phyloP scores from a whole-genome alignment of 2,888 invertebrate species.

The Lithophane leautieri region DNA sequence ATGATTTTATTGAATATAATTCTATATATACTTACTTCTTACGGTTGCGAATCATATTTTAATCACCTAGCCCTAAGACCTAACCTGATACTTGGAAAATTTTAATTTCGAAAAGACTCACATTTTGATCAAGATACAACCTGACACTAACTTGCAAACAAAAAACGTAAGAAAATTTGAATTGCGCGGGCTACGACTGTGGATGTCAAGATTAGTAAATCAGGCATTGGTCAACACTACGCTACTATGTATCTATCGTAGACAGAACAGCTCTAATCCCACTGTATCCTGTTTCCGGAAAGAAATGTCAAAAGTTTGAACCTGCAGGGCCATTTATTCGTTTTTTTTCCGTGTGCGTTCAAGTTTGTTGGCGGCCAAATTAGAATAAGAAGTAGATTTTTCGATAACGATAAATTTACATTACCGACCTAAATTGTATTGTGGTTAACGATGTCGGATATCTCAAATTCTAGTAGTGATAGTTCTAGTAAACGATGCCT shows the following conservation, averaged over 20 bases:
- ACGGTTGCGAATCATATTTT: no score
- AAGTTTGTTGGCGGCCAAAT: background rate
- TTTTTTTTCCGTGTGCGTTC: background rate
- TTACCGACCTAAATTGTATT: background rate
- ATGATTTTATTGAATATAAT: no score
- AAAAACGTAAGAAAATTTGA: no score
- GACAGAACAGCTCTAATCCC: slow-evolving; percentile 10
- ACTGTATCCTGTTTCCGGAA: background rate
- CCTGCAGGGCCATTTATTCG: background rate
- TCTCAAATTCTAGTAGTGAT: background rate
- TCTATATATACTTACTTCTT: no score
- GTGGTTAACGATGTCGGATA: slow-evolving; percentile 17
- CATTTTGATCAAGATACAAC: no score
- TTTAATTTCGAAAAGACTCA: no score
- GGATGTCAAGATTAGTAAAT: no score
- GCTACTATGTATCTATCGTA: background rate
- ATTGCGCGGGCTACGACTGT: no score
- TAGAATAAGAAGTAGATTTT: background rate
- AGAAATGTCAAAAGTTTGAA: background rate
- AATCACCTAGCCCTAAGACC: no score
- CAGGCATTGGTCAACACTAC: background rate
- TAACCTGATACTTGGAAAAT: no score
- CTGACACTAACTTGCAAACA: no score
- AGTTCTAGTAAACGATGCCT: slow-evolving; percentile 21
- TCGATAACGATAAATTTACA: background rate